Evolutionary conservation across 2,113 vertebrate species (phyloP).

Genomic region (Thomomys bottae): DNA sequence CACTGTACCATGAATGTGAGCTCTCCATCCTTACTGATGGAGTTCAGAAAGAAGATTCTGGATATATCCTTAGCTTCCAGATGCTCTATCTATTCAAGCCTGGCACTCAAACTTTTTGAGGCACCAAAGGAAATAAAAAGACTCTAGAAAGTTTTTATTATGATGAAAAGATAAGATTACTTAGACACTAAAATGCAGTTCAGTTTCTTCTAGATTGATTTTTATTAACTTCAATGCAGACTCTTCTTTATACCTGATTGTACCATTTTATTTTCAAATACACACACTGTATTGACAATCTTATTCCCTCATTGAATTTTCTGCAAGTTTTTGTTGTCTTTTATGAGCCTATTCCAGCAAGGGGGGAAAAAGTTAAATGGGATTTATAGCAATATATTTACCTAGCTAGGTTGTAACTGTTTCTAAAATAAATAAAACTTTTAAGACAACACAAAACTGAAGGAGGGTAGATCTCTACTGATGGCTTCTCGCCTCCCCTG

Average conservation of each 20-base stretch:
- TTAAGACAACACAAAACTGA: conserved; percentile 47
- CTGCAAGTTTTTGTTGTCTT: conserved; percentile 68
- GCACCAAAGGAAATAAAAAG: conserved; percentile 30
- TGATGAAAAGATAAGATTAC: conserved; percentile 64
- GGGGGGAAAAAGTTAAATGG: conserved; percentile 60
- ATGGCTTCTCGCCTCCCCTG: not conserved
- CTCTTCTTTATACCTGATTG: conserved; percentile 77
- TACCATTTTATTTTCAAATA: conserved; percentile 77
- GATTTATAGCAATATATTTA: conserved; percentile 75
- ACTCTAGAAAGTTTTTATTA: conserved; percentile 38
- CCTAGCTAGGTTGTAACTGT: conserved; percentile 68
- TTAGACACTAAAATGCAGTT: conserved; percentile 61
- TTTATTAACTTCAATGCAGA: conserved; percentile 80
- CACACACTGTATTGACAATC: conserved; percentile 82
- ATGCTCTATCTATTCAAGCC: too few species aligned
- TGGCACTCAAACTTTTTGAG: not conserved
- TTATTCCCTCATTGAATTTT: conserved; percentile 80
- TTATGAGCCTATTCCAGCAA: conserved; percentile 67
- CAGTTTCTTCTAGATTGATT: conserved; percentile 79
- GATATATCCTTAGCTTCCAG: not conserved
- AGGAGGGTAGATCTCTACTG: not conserved
- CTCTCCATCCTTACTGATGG: not conserved
- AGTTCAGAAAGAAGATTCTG: not conserved
- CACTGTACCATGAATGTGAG: rapidly evolving
- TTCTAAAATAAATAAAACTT: conserved; percentile 80